A percentile compares a stretch with the other conserved stretches of the same genome.
Conservation (phyloP, 2,113 vertebrate genomes). For the Seriola dumerili region DNA sequence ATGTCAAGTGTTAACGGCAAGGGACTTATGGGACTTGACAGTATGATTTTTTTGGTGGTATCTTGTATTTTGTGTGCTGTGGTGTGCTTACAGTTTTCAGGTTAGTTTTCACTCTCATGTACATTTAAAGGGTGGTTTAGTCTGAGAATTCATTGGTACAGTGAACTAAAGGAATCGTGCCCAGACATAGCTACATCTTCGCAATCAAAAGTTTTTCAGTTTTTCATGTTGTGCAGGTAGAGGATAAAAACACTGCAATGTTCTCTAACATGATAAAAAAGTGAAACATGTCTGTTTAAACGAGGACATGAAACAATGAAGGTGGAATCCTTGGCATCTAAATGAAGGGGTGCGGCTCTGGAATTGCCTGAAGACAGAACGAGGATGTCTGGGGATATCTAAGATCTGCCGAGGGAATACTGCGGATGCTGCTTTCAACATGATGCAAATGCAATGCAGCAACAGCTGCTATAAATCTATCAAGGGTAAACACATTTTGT, state of each 20-base stretch:
- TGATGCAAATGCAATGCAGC: conserved; percentile 47
- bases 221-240: neutral
- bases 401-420: neutral
- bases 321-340: neutral
- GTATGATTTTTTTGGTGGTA: neutral
- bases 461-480: conserved; percentile 59
- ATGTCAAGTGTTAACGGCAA: neutral
- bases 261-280: conserved; percentile 11
- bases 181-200: neutral
- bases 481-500: conserved; percentile 42
- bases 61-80: too few species aligned
- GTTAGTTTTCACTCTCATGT: neutral
- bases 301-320: conserved; percentile 4
- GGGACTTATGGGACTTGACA: neutral
- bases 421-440: conserved; percentile 38
- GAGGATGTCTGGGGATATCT: conserved; percentile 48
- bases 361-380: conserved; percentile 37
- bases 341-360: conserved; percentile 27
- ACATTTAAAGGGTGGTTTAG: neutral
- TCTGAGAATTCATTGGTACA: neutral
- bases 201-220: neutral
- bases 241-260: neutral
- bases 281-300: conserved; percentile 22
- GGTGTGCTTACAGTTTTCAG: neutral
- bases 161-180: neutral